Base-by-base conservation (phyloP, 2,113 vertebrate species). In the Cyprinodon brontotheroides region DNA sequence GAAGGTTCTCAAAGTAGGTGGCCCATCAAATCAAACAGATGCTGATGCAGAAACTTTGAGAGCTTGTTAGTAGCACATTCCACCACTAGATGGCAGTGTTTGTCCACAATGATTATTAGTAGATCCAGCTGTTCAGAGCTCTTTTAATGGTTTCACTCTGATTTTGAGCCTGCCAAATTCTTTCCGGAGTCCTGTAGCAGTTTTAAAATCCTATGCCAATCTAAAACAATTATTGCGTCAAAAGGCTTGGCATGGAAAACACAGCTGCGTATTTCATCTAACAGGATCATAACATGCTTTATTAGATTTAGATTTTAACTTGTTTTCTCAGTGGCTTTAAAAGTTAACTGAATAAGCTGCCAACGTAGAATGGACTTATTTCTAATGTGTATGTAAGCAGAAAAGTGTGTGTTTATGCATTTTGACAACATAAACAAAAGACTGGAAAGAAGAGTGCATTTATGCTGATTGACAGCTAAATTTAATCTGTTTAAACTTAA, bases 41-140 rank as follows among this genome's bases (percentile, higher is more conserved):
- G 83, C 70, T 57, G 47, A 41, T 20, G 43, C 48, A 66, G 71
- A 72, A 47, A 13, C 22, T 14, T 53, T 14, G 14, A 50, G 15
- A 3, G 63, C 37, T 29, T 62, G 6, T 3, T 11, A n/a, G 47
- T 11, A 48, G 65, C 29, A 40, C 8, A 0, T 29, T 53, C 22
- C 75, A 59, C 77, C 93, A 91, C 89, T 85, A 92, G 94, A 91
- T 93, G 93, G 92, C 85, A 86, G 78, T 88, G 61, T 71, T 75
- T 68, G 72, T 81, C 91, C 87, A 72, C 61, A 29, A n/a, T 48
- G 67, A 59, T 62, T 37, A 75, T 41, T 82, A 77, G 45, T 62
- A 61, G 65, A 85, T 79, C 62, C 65, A 66, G 74, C 29, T 9
- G 0, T 22, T 68, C 36, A 68, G n/a, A 69, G 66, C 48, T 62